Conservation (phyloP, 2,888 invertebrate genomes). For the Latrodectus hesperus region DNA sequence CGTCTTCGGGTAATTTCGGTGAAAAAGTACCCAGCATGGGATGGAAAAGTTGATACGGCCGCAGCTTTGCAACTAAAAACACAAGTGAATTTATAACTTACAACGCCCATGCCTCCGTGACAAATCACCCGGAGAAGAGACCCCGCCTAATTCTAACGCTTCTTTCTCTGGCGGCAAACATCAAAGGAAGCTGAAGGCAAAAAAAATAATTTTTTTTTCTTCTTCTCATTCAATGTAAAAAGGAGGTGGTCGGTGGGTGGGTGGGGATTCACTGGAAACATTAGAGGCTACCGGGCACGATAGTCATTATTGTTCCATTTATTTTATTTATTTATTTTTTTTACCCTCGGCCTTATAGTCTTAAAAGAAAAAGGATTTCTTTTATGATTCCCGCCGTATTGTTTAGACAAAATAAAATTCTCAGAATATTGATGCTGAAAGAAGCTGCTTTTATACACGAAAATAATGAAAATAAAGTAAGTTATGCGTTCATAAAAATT, state of each 20-base stretch:
- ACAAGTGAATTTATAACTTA: constrained; percentile 28
- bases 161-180: constrained; percentile 37
- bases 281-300: constrained; percentile 51
- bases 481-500: background rate
- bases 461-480: background rate
- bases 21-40: constrained; percentile 3
- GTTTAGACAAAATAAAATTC: background rate
- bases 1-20: background rate
- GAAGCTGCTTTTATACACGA: background rate
- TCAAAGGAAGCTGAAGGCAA: constrained; percentile 40
- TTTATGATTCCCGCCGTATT: constrained; percentile 22
- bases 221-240: background rate
- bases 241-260: constrained; percentile 30
- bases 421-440: background rate
- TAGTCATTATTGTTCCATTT: constrained; percentile 43
- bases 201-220: background rate
- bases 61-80: background rate
- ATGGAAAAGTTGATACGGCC: background rate
- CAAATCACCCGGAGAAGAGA: constrained; percentile 44
- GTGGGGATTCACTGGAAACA: constrained; percentile 24
- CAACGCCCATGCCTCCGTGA: constrained; percentile 59
- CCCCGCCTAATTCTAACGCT: constrained; percentile 53
- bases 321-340: background rate
- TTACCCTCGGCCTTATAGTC: background rate
- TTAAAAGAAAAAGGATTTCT: constrained; percentile 19